Evolutionary conservation across 2,797 vertebrate genomes (phyloP), one percentile per base, ranked within the genome.

Genomic region (Octomys mimax): DNA sequence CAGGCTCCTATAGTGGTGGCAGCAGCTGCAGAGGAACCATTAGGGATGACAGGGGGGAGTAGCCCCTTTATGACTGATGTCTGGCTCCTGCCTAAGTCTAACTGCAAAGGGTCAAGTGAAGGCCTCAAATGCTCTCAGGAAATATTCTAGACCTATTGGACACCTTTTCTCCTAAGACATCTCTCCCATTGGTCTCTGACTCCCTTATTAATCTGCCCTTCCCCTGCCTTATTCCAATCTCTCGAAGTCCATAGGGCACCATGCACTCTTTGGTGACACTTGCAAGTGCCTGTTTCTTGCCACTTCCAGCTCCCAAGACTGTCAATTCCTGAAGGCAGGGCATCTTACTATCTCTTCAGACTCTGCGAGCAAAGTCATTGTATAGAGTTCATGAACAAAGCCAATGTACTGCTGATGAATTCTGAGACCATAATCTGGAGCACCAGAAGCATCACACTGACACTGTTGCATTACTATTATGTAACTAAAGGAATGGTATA

Each of bases 41-140:
- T 22, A 68, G 5, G 19, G 31, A 22, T 3, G 1, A n/a, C 21
- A 28, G 75, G 13, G 13, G 4, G 57, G 52, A 46, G 59, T 36
- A 31, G 7, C 5, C 13, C 24, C 8, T 0, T 0, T 5, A 18
- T 0, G 4, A 26, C 12, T 18, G n/a, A 2, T 8, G 52, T 49
- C n/a, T 13, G 16, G 6, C 75, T 28, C 14, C 52, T 0, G 12
- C 59, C 11, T 73, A 49, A 78, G 46, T 26, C 8, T 73, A 75
- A 87, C 39, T 31, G 59, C 42, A 64, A 18, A 78, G 19, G 46
- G 46, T 24, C 39, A 9, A 13, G n/a, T 0, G 61, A 70, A 13
- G 77, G 10, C 6, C 18, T 54, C 49, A 57, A 49, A 84, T 42
- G 33, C 46, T 39, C 62, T 14, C 0, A 8, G 36, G 46, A 62